Conservation (phyloP, 2,113 vertebrate species). For the Siphamia tubifer region DNA sequence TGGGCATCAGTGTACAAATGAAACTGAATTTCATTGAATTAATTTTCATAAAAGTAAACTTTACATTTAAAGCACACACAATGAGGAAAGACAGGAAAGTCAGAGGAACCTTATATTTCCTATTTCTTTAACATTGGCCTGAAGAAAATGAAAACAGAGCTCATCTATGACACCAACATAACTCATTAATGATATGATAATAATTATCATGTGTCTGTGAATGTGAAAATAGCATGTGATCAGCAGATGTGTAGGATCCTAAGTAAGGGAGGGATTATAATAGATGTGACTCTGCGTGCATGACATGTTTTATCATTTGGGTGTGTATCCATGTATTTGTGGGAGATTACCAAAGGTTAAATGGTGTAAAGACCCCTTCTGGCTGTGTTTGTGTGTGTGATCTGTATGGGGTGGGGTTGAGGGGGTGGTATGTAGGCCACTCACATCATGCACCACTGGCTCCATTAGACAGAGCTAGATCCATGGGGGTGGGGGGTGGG, state of each 20-base stretch:
- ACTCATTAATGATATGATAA: neutral
- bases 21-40: too few relatives aligned
- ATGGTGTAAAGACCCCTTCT: constrained; percentile 7
- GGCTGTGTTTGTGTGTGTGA: constrained; percentile 27
- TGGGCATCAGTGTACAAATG: too few relatives aligned
- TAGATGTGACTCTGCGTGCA: neutral
- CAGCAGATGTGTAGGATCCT: neutral
- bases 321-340: neutral
- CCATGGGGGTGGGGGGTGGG: neutral
- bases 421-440: constrained; percentile 64
- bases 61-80: neutral
- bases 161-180: neutral
- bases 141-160: neutral
- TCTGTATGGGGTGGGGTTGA: neutral
- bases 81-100: constrained; percentile 20
- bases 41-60: too few relatives aligned
- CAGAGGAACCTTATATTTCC: constrained; percentile 32
- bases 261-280: neutral
- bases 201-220: neutral
- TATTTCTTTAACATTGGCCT: neutral
- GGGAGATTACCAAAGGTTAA: constrained; percentile 56
- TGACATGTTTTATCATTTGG: neutral
- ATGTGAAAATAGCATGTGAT: neutral
- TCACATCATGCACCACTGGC: constrained; percentile 56
- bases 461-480: constrained; percentile 45